Conservation (phyloP, 2,797 vertebrate species). For the Denticeps clupeoides region DNA sequence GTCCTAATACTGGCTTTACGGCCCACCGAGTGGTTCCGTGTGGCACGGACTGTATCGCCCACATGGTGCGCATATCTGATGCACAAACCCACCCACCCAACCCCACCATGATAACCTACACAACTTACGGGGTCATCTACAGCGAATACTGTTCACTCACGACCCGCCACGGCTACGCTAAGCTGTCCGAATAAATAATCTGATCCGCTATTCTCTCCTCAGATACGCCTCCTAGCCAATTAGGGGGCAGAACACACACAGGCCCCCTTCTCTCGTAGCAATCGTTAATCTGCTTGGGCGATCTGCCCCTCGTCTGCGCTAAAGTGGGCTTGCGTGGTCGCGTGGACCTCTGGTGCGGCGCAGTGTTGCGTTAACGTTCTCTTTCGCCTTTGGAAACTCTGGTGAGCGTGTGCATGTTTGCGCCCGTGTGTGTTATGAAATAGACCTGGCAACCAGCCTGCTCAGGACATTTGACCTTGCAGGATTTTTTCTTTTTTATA, state of each 20-base stretch:
- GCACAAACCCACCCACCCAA: slow-evolving; percentile 40
- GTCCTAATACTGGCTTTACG: no score
- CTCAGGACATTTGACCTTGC: slow-evolving; percentile 67
- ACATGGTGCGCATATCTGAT: slow-evolving; percentile 50
- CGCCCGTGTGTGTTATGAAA: slow-evolving; percentile 33
- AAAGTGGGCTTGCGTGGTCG: slow-evolving; percentile 7
- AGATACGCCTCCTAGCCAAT: not conserved
- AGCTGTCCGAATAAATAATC: slow-evolving; percentile 7
- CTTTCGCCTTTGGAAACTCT: not conserved
- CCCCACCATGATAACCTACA: no score
- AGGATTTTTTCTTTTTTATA: slow-evolving; percentile 42
- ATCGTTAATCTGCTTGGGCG: slow-evolving; percentile 4
- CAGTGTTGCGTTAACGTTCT: not conserved
- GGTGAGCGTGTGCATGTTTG: slow-evolving; percentile 1
- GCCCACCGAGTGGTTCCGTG: no score
- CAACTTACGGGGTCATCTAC: slow-evolving; percentile 17
- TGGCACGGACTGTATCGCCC: no score
- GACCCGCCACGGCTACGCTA: slow-evolving; percentile 16
- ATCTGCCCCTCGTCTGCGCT: slow-evolving; percentile 12
- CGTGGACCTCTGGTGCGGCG: slow-evolving; percentile 1
- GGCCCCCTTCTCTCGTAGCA: not conserved
- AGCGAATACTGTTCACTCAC: slow-evolving; percentile 12
- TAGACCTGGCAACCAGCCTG: slow-evolving; percentile 57
- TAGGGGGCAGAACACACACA: slow-evolving; percentile 4
- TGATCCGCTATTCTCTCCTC: not conserved